A percentile compares a stretch with the other conserved stretches of the same genome.
phyloP scores from a whole-genome alignment of 2,888 invertebrate species.

The Luffia ferchaultella region DNA sequence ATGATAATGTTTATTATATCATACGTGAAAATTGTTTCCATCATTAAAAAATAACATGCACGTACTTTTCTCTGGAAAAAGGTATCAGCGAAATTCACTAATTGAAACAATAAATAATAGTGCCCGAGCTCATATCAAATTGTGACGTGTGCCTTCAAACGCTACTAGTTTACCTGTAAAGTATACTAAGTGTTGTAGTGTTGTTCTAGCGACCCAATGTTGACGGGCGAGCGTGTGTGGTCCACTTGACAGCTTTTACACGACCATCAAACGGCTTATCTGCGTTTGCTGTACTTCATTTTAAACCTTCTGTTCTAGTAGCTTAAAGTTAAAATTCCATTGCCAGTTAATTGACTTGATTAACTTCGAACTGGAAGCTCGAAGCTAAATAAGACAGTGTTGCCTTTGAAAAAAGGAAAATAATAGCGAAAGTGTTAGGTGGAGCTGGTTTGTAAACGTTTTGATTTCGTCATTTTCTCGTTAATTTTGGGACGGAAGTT shows the following conservation, averaged over 20 bases:
- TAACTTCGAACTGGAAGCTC: not conserved
- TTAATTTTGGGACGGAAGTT: conserved; percentile 6
- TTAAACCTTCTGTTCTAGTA: not conserved
- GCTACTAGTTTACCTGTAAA: conserved; percentile 59
- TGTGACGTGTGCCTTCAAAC: conserved; percentile 33
- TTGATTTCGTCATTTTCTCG: conserved; percentile 17
- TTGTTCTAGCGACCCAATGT: conserved; percentile 54
- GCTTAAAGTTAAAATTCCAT: not conserved
- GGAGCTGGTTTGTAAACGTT: conserved; percentile 38
- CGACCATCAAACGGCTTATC: conserved; percentile 21
- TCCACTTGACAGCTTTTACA: conserved; percentile 27
- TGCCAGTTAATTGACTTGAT: not conserved
- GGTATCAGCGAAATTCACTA: too few species aligned
- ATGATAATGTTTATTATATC: too few species aligned
- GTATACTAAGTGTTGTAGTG: conserved; percentile 58
- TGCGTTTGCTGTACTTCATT: not conserved
- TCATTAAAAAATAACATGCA: too few species aligned
- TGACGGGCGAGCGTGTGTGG: conserved; percentile 60
- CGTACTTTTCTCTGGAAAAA: too few species aligned
- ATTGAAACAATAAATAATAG: not conserved
- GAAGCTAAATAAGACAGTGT: conserved; percentile 41
- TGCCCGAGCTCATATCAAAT: conserved; percentile 22
- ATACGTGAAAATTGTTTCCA: too few species aligned
- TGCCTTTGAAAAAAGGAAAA: conserved; percentile 40
- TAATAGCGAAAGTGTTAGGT: conserved; percentile 58